Base-by-base conservation (phyloP, 2,113 vertebrate species). In the Azemiops feae region DNA sequence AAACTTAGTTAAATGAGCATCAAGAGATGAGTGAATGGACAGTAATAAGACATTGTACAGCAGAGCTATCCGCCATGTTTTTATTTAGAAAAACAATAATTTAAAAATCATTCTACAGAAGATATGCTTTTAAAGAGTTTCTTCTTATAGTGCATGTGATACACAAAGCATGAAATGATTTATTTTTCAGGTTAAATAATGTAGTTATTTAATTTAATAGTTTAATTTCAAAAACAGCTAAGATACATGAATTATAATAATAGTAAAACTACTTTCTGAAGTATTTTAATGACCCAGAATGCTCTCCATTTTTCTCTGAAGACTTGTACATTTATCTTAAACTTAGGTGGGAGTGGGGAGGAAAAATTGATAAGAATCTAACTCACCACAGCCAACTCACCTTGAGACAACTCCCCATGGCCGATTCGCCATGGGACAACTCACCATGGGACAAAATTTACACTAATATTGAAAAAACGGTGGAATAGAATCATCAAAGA, bases 171-270 rank as follows among this genome's bases (percentile, higher is more conserved):
- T 89, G 39, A 92, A 94, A 92, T 92, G 0, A 91, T 95, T 94
- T 95, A 74, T 92, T 18, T 74, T 7, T 94, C 23, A 11, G 0
- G 87, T 95, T 92, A 94, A 93, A 87, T 91, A 94, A 60, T 52
- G 57, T 50, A 92, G 86, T 58, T 89, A 10, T 92, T 95, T 47
- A 94, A 88, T 47, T 86, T 50, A 93, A 85, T 57, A 90, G 14
- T 92, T 95, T 45, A 94, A 87, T 52, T 88, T 91, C 89, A 87
- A 91, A 92, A 94, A 69, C 16, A 12, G 12, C 22, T 85, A 45
- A 23, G 27, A 16, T 57, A 94, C 89, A 9, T 95, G 74, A 3
- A 11, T 0, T 34, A 89, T 14, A 20, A 45, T 47, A 4, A 9
- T 95, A 7, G 2, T 89, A 34, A 52, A 27, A 11, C 27, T 58